A percentile compares a stretch with the other conserved stretches of the same genome.
Conservation (phyloP, 2,113 vertebrate species). For the Stictonetta naevosa region DNA sequence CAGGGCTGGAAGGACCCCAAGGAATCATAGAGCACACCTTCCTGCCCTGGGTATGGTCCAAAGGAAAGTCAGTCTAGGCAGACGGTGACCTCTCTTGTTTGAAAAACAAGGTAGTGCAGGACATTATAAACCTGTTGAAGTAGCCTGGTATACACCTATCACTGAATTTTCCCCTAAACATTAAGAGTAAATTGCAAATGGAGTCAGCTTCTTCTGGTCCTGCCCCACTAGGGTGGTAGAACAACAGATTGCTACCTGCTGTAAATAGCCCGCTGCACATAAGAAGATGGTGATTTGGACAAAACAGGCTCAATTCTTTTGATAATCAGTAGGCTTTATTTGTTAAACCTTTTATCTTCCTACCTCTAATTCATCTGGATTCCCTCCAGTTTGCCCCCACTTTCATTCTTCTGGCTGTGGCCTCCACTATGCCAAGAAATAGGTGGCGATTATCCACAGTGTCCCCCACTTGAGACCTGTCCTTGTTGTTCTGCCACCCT, state of each 20-base stretch:
- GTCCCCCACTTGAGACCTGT: fast-evolving
- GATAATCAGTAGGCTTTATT: neutral
- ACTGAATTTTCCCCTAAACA: neutral
- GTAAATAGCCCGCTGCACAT: neutral
- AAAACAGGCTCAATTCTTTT: neutral
- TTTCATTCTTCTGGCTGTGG: neutral
- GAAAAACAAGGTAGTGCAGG: neutral
- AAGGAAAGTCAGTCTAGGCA: neutral
- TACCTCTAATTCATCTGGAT: neutral
- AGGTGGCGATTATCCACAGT: neutral
- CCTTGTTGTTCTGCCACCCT: neutral
- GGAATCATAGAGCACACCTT: neutral
- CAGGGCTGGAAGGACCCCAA: neutral
- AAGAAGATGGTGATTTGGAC: neutral
- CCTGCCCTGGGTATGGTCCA: neutral
- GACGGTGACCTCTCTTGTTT: neutral
- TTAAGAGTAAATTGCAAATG: neutral
- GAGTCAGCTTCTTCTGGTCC: neutral
- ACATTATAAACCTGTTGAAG: neutral
- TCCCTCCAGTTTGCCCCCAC: neutral
- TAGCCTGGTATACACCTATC: neutral
- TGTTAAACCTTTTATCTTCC: neutral
- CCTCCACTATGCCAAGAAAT: fast-evolving
- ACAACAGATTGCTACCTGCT: neutral
- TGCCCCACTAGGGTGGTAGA: neutral